phyloP scores from a whole-genome alignment of 2,888 invertebrate genomes.

The Folsomia manolachei region DNA sequence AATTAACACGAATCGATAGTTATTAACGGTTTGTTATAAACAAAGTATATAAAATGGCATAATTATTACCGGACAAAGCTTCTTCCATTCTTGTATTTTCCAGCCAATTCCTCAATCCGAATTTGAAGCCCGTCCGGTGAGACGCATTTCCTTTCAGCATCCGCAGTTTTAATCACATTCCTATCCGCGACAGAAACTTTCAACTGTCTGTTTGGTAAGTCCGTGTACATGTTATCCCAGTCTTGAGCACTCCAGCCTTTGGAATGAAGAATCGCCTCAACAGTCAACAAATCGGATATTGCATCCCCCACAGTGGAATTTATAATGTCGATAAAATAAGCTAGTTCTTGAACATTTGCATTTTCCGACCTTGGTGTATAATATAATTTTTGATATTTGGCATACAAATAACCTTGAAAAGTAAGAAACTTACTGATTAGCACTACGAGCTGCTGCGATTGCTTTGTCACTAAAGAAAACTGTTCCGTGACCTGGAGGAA shows the following conservation, averaged over 20 bases:
- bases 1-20: not conserved
- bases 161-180: conserved; percentile 76
- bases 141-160: conserved; percentile 79
- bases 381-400: too few relatives aligned
- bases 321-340: conserved; percentile 74
- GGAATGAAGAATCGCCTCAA: conserved; percentile 82
- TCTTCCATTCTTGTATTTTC: conserved; percentile 68
- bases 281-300: conserved; percentile 88
- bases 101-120: conserved; percentile 70
- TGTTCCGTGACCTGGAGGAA: conserved; percentile 98
- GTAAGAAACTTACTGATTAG: conserved; percentile 28
- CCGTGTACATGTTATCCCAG: conserved; percentile 79
- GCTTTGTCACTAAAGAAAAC: conserved; percentile 75
- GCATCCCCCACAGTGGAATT: conserved; percentile 97
- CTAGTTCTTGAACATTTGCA: conserved; percentile 64
- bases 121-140: conserved; percentile 80
- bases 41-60: conserved; percentile 22
- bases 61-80: conserved; percentile 73
- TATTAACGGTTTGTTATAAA: not conserved
- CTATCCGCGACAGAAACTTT: conserved; percentile 88
- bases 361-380: too few relatives aligned
- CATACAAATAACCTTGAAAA: too few relatives aligned
- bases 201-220: conserved; percentile 81
- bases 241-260: conserved; percentile 73
- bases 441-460: conserved; percentile 22